Evolutionary conservation across 92 coral and sea anemone genomes (phyloP).

Genomic region (Epizoanthus stellaris): DNA sequence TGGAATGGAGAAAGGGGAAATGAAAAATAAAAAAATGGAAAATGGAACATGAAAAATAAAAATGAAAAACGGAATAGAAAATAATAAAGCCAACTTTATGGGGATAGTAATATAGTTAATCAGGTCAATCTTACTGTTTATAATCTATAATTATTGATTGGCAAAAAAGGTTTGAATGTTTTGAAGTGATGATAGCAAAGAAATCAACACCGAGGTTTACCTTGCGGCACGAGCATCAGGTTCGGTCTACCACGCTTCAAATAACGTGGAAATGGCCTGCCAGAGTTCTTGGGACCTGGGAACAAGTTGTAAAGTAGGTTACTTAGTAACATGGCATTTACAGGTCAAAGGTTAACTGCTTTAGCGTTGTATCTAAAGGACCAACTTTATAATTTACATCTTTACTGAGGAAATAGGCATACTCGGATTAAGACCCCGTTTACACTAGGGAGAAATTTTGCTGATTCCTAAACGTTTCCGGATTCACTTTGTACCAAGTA

Average conservation of each 20-base stretch:
- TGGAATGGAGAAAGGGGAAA: neutral
- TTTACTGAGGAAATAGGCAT: neutral
- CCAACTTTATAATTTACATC: no score
- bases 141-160: no score
- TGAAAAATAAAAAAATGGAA: neutral
- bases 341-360: neutral
- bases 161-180: neutral
- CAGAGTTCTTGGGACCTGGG: conserved; percentile 24
- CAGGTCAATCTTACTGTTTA: no score
- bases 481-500: no score
- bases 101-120: no score
- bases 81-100: no score
- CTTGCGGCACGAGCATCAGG: conserved; percentile 74
- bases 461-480: no score
- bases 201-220: conserved; percentile 24
- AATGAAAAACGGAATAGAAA: neutral
- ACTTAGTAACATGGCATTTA: neutral
- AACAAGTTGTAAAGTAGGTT: neutral
- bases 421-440: no score
- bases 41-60: no score
- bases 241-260: conserved; percentile 78
- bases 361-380: no score
- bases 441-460: no score
- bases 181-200: neutral
- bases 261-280: conserved; percentile 56